Conservation (phyloP, 1,140 invertebrate genomes). For the Theocolax elegans region DNA sequence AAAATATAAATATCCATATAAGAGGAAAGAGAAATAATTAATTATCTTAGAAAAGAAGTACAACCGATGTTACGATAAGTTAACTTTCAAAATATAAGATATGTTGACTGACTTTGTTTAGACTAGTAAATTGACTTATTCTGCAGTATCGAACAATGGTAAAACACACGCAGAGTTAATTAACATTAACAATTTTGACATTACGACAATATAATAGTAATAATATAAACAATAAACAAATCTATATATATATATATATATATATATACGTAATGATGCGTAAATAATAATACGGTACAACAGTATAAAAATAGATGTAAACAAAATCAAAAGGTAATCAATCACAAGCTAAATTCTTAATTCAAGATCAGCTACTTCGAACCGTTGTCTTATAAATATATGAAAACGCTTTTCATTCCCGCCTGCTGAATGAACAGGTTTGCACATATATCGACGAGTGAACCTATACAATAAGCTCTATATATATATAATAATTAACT, state of each 20-base stretch:
- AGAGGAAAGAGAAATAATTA: background rate
- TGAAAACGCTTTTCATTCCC: background rate
- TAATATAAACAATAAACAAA: too few relatives aligned
- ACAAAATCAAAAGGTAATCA: constrained; percentile 1
- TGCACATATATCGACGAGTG: background rate
- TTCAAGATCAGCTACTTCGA: constrained; percentile 29
- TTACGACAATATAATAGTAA: background rate
- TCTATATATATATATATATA: too few relatives aligned
- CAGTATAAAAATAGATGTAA: background rate
- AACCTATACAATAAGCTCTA: constrained; percentile 10
- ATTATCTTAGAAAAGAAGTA: background rate
- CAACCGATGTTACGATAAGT: constrained; percentile 11
- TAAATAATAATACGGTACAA: constrained; percentile 7
- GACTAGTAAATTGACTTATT: constrained; percentile 34
- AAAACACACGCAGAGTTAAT: constrained; percentile 2
- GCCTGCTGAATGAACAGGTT: background rate
- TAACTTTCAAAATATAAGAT: constrained; percentile 8
- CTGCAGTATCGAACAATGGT: background rate
- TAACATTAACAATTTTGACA: constrained; percentile 12
- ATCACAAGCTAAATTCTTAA: constrained; percentile 3
- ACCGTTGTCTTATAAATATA: constrained; percentile 20
- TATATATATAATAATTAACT: constrained; percentile 21
- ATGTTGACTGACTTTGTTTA: background rate
- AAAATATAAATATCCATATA: background rate
- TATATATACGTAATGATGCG: background rate